Conservation (phyloP, 2,113 vertebrate species). For the Ranitomeya imitator region DNA sequence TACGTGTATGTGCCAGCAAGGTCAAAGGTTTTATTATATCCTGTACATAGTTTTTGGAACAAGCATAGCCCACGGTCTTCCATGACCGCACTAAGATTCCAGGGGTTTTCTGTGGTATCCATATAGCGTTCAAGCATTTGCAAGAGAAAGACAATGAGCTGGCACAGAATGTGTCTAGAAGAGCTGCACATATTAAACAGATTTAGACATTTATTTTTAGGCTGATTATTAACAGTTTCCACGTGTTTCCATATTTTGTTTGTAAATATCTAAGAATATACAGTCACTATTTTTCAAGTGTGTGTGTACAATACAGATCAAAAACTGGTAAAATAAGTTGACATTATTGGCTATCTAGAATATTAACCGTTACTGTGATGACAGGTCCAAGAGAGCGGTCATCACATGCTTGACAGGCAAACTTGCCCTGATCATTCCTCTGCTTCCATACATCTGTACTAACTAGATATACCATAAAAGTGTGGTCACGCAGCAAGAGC, state of each 20-base stretch:
- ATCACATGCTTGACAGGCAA: too few species aligned
- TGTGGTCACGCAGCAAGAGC: too few species aligned
- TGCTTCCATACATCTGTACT: too few species aligned
- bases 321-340: too few species aligned
- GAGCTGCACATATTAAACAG: conserved; percentile 8
- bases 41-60: neutral
- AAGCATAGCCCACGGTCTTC: neutral
- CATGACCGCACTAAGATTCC: neutral
- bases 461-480: too few species aligned
- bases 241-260: neutral
- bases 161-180: neutral
- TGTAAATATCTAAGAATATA: neutral
- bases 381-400: too few species aligned
- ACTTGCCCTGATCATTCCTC: too few species aligned
- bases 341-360: too few species aligned
- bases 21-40: too few species aligned
- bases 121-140: neutral
- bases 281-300: neutral
- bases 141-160: neutral
- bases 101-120: neutral
- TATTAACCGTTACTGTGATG: too few species aligned
- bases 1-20: too few species aligned
- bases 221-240: neutral
- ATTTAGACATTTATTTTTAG: neutral
- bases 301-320: neutral